Base-by-base conservation (phyloP, 2,113 vertebrate genomes). In the Ciconia boyciana region DNA sequence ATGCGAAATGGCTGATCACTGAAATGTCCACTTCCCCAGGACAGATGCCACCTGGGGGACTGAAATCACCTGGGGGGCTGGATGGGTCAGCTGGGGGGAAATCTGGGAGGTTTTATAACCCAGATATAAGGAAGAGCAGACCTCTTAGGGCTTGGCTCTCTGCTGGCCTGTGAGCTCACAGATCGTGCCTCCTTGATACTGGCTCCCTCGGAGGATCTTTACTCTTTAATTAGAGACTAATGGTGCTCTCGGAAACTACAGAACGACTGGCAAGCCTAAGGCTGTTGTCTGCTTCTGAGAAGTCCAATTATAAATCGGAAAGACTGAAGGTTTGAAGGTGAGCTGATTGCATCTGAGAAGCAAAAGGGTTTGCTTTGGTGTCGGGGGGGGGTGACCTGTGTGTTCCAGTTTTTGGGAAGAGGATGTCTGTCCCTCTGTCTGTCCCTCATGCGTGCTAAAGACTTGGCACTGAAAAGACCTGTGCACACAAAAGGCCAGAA, bases 311-410 rank as follows among this genome's bases (percentile, higher is more conserved):
- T 32, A 65, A 68, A 72, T 19, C 52, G 1, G 5, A 62, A 83
- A 71, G 11, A n/a, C 71, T 76, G 61, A 65, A 87, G 16, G 43
- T 44, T 21, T 44, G 60, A 76, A 77, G 49, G 54, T 60, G 57
- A 80, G 24, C 34, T 39, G 36, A 86, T 49, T 0, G 2, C 25
- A 21, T 29, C 21, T 74, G 58, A 75, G 87, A 21, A 49, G 44
- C 39, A 25, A 22, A 58, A 75, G 18, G 25, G 16, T 22, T 79
- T 41, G 25, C 31, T 88, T 16, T 69, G 57, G 57, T 16, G 14
- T 13, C 0, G 4, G 25, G 2, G 17, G 17, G 44, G 17, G 44
- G 29, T 46, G 66, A 41, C 3, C 13, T 5, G 5, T 11, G 41
- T 3, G 6, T 10, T 82, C 36, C 15, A 5, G 48, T 32, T 46